Base-by-base conservation (phyloP, 1,140 invertebrate genomes). In the Camponotus pennsylvanicus region DNA sequence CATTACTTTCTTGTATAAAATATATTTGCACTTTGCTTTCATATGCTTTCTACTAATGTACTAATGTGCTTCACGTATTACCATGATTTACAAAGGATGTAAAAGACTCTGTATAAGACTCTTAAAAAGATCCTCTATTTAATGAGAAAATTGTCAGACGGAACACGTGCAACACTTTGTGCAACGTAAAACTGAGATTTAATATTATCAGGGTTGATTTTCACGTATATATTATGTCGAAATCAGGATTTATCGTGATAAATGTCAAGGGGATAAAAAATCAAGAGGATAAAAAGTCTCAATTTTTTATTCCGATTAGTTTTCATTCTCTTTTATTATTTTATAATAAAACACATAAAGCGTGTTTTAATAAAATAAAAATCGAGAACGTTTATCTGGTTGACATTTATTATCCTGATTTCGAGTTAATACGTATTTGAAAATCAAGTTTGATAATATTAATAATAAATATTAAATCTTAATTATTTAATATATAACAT, bases 1-100 rank as follows among this genome's bases (percentile, higher is more conserved):
- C 71, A 75, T 83, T 69, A 57, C 67, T 83, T 83, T 83, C 57
- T 75, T 73, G 37, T n/a, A 61, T 61, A 42, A 55, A 45, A 82
- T 61, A 71, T 49, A 63, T 63, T 49, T 59, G 7, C 55, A 34
- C 69, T 18, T 61, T 27, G 55, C 42, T 63, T 63, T 75, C 21
- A 49, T 63, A 55, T 45, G 49, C 69, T 75, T 73, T 73, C 67
- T 63, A 49, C 55, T 42, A 32, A 70, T 21, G 13, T 34, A 9
- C 4, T 27, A 27, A 27, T 27, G 27, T 45, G 11, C 21, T 57
- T 69, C 59, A 57, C 18, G 34, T 42, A 8, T 11, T 40, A 18
- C 59, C 37, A 9, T 34, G 37, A 61, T 63, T 21, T 4, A 75
- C 27, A 63, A 52, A 55, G 70, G 15, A 52, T 52, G 13, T 52